Percentiles rank a stretch among this genome's conserved stretches.
phyloP scores from a whole-genome alignment of 2,797 vertebrate species.

The Dendrocincla tyrannina region DNA sequence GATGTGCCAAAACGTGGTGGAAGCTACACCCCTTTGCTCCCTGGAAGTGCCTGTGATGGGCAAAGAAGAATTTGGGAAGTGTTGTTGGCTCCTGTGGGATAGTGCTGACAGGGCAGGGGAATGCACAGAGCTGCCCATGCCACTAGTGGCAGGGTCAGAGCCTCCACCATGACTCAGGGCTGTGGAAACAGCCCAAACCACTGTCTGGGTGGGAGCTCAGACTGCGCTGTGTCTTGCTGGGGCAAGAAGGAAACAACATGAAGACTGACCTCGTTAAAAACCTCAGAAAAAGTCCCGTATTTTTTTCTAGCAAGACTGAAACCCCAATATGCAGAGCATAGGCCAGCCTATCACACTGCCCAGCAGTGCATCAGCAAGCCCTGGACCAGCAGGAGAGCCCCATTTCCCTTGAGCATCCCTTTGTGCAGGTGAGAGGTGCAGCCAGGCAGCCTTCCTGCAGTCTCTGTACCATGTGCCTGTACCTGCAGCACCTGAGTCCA shows the following conservation, averaged over 20 bases:
- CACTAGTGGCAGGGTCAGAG: rapidly evolving
- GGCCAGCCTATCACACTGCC: background rate
- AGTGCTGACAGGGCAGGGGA: rapidly evolving
- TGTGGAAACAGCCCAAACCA: background rate
- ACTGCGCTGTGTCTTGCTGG: rapidly evolving
- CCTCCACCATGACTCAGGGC: too few relatives aligned
- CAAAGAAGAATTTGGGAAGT: background rate
- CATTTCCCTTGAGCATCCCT: background rate
- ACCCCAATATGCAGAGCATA: background rate
- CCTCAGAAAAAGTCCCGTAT: background rate
- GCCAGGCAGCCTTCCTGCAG: background rate
- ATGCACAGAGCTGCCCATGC: rapidly evolving
- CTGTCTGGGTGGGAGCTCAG: background rate
- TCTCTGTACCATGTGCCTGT: rapidly evolving
- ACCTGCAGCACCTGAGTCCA: background rate
- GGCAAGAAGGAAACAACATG: rapidly evolving
- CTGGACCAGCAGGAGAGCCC: background rate
- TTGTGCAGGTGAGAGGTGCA: rapidly evolving
- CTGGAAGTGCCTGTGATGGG: background rate
- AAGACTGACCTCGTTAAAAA: background rate
- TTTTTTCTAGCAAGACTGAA: background rate
- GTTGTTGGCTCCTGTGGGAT: background rate
- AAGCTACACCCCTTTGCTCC: background rate
- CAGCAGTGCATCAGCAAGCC: rapidly evolving
- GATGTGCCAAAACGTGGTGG: background rate